Evolutionary conservation across 2,888 invertebrate species (phyloP).

Genomic region (Smittia aterrima): DNA sequence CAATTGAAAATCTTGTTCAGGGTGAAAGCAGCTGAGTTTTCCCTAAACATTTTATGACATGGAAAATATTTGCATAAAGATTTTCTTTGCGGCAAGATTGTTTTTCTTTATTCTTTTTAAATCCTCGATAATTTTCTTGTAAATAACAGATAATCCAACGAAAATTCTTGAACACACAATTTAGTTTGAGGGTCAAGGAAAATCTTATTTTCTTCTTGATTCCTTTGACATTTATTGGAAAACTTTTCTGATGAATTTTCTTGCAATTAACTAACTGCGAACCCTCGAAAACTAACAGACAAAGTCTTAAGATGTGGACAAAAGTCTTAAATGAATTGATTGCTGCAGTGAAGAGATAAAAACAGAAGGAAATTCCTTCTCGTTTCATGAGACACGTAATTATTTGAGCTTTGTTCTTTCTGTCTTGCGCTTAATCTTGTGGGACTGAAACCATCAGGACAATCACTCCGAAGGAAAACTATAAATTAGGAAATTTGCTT

Average conservation of each 20-base stretch:
- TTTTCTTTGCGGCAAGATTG: background rate
- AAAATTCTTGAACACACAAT: background rate
- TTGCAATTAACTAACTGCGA: no score
- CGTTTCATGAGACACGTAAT: conserved; percentile 40
- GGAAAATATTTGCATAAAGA: background rate
- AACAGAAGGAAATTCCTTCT: conserved; percentile 36
- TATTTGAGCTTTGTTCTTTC: conserved; percentile 34
- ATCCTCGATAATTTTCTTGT: background rate
- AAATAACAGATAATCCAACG: background rate
- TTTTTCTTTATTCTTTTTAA: background rate
- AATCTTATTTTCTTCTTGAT: background rate
- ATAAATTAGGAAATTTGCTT: conserved; percentile 40
- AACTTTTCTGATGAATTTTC: background rate
- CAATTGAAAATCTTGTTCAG: no score
- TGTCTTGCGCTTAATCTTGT: conserved; percentile 27
- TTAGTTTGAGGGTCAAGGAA: background rate
- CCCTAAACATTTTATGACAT: background rate
- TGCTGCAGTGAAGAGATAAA: conserved; percentile 23
- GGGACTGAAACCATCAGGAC: conserved; percentile 30
- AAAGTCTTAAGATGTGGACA: conserved; percentile 7
- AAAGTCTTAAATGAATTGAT: conserved; percentile 32
- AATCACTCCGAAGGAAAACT: conserved; percentile 33
- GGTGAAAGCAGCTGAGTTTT: background rate
- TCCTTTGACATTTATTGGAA: background rate
- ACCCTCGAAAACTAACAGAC: background rate